Evolutionary conservation across 2,113 vertebrate species (phyloP), one percentile per base, ranked within the genome.

Genomic region (Morone saxatilis): DNA sequence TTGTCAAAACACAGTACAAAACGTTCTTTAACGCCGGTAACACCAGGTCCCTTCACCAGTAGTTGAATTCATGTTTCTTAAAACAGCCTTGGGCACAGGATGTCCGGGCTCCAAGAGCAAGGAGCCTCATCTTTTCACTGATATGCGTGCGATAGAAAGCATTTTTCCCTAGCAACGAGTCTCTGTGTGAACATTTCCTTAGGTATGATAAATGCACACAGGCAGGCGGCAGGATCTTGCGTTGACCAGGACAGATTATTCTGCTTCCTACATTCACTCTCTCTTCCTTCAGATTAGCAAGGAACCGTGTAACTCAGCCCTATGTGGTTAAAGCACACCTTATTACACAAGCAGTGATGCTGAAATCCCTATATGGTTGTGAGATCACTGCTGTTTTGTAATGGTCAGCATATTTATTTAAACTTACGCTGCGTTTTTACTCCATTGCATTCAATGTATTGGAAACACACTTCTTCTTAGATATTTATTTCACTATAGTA

Each of bases 171-270:
- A 53, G 84, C 83, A 72, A 68, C 54, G 4, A 20, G 63, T 69
- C 65, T 74, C 51, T 56, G 16, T 66, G 47, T 60, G n/a, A 77
- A 81, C 17, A 19, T 81, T 83, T 59, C 68, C 60, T 59, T 54
- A 48, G 78, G 61, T 80, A 48, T 78, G 83, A 89, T 67, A 83
- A 84, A 92, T 72, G 62, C 68, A 71, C 75, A 59, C 17, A 81
- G 88, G 67, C 86, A 89, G 84, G 80, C 40, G 2, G 59, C 80
- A 81, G 78, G 36, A 60, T 85, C 75, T 62, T 71, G 63, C 9
- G 16, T 65, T 85, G 82, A 88, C 81, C 60, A 76, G 53, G 74
- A 84, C 73, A 80, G 74, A 89, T 81, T 87, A 87, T 83, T 92
- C 53, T 62, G 67, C 54, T 79, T 71, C 69, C 11, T 76, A 36